phyloP scores from a whole-genome alignment of 1,140 invertebrate genomes.

The Dolichoris vasculosae region DNA sequence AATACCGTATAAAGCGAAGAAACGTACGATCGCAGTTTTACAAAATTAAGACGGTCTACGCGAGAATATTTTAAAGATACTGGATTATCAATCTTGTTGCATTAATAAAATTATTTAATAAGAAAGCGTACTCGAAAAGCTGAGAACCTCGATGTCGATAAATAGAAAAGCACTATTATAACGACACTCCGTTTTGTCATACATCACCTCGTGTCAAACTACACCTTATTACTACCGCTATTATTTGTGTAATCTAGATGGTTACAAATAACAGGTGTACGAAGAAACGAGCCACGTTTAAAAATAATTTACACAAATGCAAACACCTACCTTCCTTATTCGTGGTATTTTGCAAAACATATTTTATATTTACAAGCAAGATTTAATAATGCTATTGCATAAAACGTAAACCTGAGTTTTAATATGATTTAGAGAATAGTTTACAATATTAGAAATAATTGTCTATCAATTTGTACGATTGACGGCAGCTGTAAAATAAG shows the following conservation, averaged over 20 bases:
- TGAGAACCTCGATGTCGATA: background rate
- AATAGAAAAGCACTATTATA: background rate
- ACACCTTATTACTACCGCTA: background rate
- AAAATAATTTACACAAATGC: background rate
- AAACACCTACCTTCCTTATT: background rate
- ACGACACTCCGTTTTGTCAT: background rate
- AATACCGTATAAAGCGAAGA: background rate
- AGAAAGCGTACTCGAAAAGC: background rate
- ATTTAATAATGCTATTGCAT: background rate
- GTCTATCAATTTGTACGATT: constrained; percentile 18
- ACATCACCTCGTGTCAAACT: background rate
- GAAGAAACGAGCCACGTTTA: background rate
- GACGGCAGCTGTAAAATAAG: background rate
- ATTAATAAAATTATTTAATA: background rate
- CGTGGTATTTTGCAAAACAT: background rate
- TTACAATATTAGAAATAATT: constrained; percentile 4
- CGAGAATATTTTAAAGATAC: background rate
- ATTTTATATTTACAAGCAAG: background rate
- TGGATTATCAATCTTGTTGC: background rate
- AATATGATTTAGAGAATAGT: constrained; percentile 8
- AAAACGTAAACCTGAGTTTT: background rate
- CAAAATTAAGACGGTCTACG: background rate
- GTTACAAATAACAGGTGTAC: background rate
- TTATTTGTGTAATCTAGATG: background rate
- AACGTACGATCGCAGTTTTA: background rate